Evolutionary conservation across 2,113 vertebrate genomes (phyloP), one percentile per base, ranked within the genome.

Genomic region (Globicephala melas): DNA sequence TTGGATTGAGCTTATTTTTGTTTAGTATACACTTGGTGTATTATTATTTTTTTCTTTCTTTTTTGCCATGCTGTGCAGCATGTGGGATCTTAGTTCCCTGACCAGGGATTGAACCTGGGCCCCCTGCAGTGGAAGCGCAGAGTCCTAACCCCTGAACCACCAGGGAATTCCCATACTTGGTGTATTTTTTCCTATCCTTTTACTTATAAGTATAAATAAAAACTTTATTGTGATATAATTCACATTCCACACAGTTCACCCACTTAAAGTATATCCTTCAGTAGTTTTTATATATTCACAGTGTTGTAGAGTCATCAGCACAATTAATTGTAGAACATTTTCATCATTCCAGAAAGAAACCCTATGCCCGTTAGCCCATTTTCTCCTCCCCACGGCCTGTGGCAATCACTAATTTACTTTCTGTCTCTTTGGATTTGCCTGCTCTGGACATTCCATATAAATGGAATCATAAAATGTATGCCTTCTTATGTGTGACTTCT

Each of bases 231-330:
- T n/a, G 28, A 9, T n/a, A 23, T 31, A 73, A 55, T 44, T 71
- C 36, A 26, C 13, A 2, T 9, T 6, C 8, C 9, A 14, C n/a
- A 28, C 25, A 6, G 23, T 25, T 23, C 1, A 21, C 8, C 26
- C 31, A 15, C 26, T 76, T 65, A 23, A 31, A 53, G n/a, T 65
- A 44, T 33, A 21, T 31, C 23, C 4, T 21, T 38, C 38, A 36
- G 5, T 47, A 41, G 14, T 36, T 25, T 63, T 41, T 58, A 17
- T 58, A 23, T 21, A 47, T 38, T 41, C 9, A 4, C 3, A 28
- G 55, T 12, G 8, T 60, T 38, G 14, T 50, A 38, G 17, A 38
- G 31, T 23, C 21, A 31, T 25, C 38, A 38, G 60, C 6, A 13
- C 53, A 60, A 4, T 47, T 63, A 60, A 68, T 62, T 68, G 44